phyloP scores from a whole-genome alignment of 2,888 invertebrate species.

The Poecilobothrus nobilitatus region DNA sequence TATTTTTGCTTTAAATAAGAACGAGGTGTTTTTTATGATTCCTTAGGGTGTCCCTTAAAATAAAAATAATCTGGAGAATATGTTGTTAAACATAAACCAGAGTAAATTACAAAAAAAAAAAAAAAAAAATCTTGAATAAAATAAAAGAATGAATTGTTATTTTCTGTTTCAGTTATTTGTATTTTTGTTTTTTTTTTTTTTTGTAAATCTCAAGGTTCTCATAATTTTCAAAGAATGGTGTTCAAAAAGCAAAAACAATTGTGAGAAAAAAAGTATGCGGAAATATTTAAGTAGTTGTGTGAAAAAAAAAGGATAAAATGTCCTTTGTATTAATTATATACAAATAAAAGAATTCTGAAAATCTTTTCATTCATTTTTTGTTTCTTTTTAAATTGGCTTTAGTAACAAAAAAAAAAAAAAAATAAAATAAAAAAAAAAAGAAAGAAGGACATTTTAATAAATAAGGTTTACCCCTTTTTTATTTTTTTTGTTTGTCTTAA shows the following conservation, averaged over 20 bases:
- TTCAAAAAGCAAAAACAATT: background rate
- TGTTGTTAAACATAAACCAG: conserved; percentile 2
- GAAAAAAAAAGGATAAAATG: background rate
- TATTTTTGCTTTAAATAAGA: background rate
- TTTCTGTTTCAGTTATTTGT: too few relatives aligned
- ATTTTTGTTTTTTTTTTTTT: too few relatives aligned
- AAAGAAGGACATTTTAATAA: too few relatives aligned
- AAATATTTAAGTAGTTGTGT: background rate
- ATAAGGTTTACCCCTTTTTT: too few relatives aligned
- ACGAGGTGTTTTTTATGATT: background rate
- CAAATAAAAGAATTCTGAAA: background rate
- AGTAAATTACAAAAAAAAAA: background rate
- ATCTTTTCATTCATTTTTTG: too few relatives aligned
- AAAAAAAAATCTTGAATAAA: background rate
- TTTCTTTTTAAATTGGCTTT: too few relatives aligned
- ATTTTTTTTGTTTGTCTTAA: too few relatives aligned
- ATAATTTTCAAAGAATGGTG: background rate
- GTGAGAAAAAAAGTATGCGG: background rate
- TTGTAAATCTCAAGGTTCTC: background rate
- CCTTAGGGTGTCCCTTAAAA: background rate
- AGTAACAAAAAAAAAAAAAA: too few relatives aligned
- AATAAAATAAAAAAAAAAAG: too few relatives aligned
- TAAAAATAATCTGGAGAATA: background rate
- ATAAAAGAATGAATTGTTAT: background rate
- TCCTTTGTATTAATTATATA: background rate